These are phyloP conservation scores for Lates japonicus DNA, from an alignment of 2,797 vertebrate species.

Conservation along the genomic window DNA sequence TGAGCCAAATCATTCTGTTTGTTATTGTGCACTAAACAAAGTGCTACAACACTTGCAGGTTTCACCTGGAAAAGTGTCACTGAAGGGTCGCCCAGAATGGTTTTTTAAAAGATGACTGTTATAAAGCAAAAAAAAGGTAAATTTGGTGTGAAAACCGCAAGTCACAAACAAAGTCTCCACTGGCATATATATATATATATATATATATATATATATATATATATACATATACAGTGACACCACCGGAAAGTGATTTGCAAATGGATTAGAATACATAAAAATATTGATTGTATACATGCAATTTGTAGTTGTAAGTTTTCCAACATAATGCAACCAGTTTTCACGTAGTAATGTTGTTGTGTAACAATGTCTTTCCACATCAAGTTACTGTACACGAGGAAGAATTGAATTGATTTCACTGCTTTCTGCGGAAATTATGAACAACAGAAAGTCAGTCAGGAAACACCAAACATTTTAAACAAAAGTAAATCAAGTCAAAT, in stretches of 20 bases:
- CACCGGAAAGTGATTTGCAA: not conserved
- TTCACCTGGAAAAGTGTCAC: slow-evolving; percentile 85
- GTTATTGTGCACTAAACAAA: not conserved
- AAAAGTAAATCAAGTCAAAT: not conserved
- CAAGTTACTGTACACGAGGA: not conserved
- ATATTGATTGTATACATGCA: not conserved
- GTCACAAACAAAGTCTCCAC: too few species aligned
- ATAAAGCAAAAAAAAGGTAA: slow-evolving; percentile 30
- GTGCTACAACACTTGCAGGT: not conserved
- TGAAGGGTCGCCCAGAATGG: slow-evolving; percentile 76
- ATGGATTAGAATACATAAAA: not conserved
- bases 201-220: not conserved
- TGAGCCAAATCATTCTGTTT: slow-evolving; percentile 18
- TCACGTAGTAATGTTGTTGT: not conserved
- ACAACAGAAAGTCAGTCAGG: not conserved
- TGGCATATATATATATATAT: too few species aligned
- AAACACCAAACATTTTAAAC: not conserved
- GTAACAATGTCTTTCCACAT: not conserved
- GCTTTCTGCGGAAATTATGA: not conserved
- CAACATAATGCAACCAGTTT: not conserved
- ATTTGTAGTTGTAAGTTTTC: not conserved
- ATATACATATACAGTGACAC: not conserved
- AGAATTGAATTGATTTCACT: not conserved
- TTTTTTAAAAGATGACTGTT: slow-evolving; percentile 87
- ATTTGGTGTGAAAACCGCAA: slow-evolving; percentile 7